phyloP scores from a whole-genome alignment of 2,113 vertebrate genomes.

The Scartelaos histophorus region DNA sequence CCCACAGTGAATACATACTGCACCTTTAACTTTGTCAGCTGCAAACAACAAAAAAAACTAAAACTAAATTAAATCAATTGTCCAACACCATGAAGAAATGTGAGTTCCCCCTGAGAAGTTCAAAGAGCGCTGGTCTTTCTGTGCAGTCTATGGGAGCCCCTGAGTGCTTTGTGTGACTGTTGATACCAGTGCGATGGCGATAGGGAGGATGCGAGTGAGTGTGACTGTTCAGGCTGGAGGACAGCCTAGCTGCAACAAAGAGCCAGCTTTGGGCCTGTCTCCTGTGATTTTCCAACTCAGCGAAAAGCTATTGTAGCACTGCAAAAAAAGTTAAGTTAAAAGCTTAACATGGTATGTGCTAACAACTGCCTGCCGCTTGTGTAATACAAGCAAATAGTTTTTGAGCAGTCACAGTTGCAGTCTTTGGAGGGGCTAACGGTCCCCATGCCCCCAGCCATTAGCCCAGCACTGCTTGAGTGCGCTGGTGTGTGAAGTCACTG shows the following conservation, averaged over 20 bases:
- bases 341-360: conserved; percentile 77
- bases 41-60: too few species aligned
- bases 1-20: neutral
- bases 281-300: conserved; percentile 79
- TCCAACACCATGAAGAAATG: conserved; percentile 48
- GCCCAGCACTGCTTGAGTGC: conserved; percentile 21
- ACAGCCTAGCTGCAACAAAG: conserved; percentile 73
- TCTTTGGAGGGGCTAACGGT: conserved; percentile 45
- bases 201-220: conserved; percentile 70
- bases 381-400: conserved; percentile 75
- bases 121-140: conserved; percentile 61
- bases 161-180: conserved; percentile 73
- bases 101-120: conserved; percentile 54
- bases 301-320: conserved; percentile 73
- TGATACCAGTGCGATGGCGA: conserved; percentile 71
- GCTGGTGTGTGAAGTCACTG: conserved; percentile 6
- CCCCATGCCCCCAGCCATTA: conserved; percentile 28
- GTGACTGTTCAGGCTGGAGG: conserved; percentile 66
- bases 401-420: conserved; percentile 66
- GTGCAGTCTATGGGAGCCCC: conserved; percentile 71
- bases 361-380: conserved; percentile 70
- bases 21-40: neutral
- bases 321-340: conserved; percentile 75
- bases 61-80: conserved; percentile 19
- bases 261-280: conserved; percentile 76